phyloP scores from a whole-genome alignment of 2,888 invertebrate species.

The Oscheius sp. region DNA sequence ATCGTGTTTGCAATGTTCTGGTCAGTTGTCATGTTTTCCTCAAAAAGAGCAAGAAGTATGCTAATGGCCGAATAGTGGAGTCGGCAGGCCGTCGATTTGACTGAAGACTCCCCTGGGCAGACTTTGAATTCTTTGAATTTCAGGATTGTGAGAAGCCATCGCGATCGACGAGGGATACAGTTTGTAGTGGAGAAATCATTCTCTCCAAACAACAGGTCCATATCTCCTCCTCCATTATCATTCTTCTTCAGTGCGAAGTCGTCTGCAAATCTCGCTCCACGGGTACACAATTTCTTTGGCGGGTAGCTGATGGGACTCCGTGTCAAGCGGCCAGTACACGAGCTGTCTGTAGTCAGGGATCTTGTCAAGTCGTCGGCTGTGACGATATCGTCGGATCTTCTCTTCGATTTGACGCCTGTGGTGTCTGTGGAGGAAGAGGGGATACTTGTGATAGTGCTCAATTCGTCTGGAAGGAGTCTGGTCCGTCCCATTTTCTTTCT shows the following conservation, averaged over 20 bases:
- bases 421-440: constrained; percentile 75
- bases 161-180: constrained; percentile 45
- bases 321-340: constrained; percentile 51
- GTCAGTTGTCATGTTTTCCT: constrained; percentile 24
- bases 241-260: constrained; percentile 49
- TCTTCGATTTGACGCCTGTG: constrained; percentile 74
- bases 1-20: constrained; percentile 50
- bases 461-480: constrained; percentile 84
- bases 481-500: constrained; percentile 10
- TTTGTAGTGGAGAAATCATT: constrained; percentile 51
- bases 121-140: constrained; percentile 2
- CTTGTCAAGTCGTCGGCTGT: constrained; percentile 73
- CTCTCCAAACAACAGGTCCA: constrained; percentile 45
- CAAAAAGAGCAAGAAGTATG: not conserved
- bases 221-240: not conserved
- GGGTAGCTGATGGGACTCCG: constrained; percentile 51
- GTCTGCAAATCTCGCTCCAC: constrained; percentile 50
- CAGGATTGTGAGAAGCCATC: constrained; percentile 45
- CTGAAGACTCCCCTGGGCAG: not conserved
- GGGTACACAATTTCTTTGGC: constrained; percentile 47
- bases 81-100: constrained; percentile 13
- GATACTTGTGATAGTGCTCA: constrained; percentile 82
- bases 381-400: constrained; percentile 75
- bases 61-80: constrained; percentile 13
- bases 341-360: constrained; percentile 51